Evolutionary conservation across 2,797 vertebrate genomes (phyloP), one percentile per base, ranked within the genome.

Genomic region (Oryzias sinensis): DNA sequence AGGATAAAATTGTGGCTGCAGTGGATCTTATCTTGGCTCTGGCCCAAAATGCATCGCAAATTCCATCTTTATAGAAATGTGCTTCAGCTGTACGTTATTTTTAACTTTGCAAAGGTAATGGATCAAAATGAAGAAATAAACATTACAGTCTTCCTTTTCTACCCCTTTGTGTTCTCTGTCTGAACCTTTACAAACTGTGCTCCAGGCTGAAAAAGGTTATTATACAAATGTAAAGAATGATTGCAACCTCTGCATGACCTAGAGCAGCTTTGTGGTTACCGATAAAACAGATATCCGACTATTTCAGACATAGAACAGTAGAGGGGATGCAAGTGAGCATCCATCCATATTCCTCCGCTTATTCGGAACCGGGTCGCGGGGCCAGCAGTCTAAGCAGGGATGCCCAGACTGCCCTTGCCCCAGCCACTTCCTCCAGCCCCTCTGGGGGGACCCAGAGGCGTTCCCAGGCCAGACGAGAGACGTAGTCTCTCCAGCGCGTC

Each of bases 1-100:
- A 68, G 73, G 54, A 88, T 90, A 80, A 82, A 85, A 88, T 86
- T 84, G 80, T 63, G 69, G 67, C 66, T 77, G 77, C 79, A 76
- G 55, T 72, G 77, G 81, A 79, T 85, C 77, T 87, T 89, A 90
- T 90, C 87, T 80, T 11, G 43, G 74, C 70, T 57, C 57, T 72
- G 75, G 76, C 69, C 83, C 81, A 84, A 79, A 85, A 76, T 77
- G 85, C 87, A 84, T 87, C 84, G 74, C 79, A 65, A 70, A 56
- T 53, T 57, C 55, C 69, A 72, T 73, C 70, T 80, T 69, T 14
- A 66, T 79, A 72, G 77, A 82, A 83, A 81, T 66, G 49, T 56
- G 68, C 67, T 80, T 79, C 74, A 70, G 52, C 61, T 62, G 43
- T 55, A 62, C 59, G 74, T 65, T 61, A 62, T 58, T 65, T 64